Evolutionary conservation across 1,140 invertebrate genomes (phyloP).

Genomic region (Paralvinella palmiformis): DNA sequence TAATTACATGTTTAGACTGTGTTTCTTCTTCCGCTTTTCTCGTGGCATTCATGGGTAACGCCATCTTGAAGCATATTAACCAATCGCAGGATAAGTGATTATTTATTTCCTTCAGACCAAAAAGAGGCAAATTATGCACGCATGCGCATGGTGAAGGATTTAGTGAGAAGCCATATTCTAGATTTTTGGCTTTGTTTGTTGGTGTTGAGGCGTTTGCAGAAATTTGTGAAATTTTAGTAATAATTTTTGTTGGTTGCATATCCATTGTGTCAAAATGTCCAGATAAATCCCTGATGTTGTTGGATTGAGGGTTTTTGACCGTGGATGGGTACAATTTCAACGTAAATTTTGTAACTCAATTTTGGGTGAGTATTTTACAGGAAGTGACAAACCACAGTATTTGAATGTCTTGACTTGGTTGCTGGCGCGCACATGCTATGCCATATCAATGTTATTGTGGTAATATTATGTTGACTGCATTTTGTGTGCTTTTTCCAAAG

Average conservation of each 20-base stretch:
- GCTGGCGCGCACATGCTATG: no score
- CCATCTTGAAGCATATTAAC: not conserved
- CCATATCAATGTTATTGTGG: no score
- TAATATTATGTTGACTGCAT: no score
- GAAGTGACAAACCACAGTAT: no score
- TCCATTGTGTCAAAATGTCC: constrained; percentile 31
- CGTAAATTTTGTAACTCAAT: constrained; percentile 38
- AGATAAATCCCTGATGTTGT: constrained; percentile 34
- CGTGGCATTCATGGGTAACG: not conserved
- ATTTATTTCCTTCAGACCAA: not conserved
- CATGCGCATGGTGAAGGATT: not conserved
- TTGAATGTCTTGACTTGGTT: no score
- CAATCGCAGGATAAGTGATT: not conserved
- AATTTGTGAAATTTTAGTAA: not conserved
- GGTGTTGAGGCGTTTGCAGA: not conserved
- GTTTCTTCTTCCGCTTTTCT: no score
- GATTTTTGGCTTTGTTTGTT: not conserved
- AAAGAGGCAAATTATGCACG: constrained; percentile 1
- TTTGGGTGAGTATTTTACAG: constrained; percentile 27
- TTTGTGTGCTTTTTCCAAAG: no score
- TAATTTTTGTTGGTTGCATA: constrained; percentile 2
- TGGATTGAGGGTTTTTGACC: constrained; percentile 44
- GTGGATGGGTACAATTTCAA: constrained; percentile 34
- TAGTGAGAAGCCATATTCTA: not conserved
- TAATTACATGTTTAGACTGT: not conserved